These are phyloP conservation scores for Amyelois transitella DNA, from an alignment of 1,140 invertebrate species.

Conservation along the genomic window DNA sequence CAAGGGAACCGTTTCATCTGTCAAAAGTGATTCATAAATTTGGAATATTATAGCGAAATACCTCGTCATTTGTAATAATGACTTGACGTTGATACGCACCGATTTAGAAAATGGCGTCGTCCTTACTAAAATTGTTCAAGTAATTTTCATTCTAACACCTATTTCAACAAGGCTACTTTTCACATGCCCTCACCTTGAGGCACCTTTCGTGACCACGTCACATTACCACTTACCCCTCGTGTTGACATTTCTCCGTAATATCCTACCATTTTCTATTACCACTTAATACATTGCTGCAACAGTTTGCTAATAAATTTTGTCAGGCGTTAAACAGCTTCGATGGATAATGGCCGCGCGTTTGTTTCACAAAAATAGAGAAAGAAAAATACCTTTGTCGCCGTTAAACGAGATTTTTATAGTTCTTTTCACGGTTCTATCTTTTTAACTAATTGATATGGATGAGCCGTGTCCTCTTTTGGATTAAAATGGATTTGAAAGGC, in stretches of 20 bases:
- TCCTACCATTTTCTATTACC: not conserved
- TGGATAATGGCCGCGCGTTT: not conserved
- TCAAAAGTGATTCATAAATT: not conserved
- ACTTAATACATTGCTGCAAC: conserved; percentile 5
- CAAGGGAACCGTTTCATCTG: not conserved
- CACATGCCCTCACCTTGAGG: not conserved
- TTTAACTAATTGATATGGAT: conserved; percentile 1
- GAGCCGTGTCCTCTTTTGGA: not conserved
- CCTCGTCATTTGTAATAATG: conserved; percentile 4
- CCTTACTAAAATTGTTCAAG: not conserved
- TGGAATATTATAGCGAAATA: conserved; percentile 3
- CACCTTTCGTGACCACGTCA: conserved; percentile 2
- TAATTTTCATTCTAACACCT: not conserved
- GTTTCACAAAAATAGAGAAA: not conserved
- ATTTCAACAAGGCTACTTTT: not conserved
- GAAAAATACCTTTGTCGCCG: not conserved
- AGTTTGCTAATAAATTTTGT: conserved; percentile 4
- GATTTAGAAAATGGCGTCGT: conserved; percentile 2
- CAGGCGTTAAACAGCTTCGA: conserved; percentile 1
- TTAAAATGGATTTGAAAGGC: not conserved
- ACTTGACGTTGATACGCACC: conserved; percentile 1
- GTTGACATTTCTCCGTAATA: conserved; percentile 3
- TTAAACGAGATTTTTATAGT: conserved; percentile 3
- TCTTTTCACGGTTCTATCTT: conserved; percentile 2
- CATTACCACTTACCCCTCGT: conserved; percentile 1